phyloP scores from a whole-genome alignment of 2,113 vertebrate species.

The Phasianus colchicus region DNA sequence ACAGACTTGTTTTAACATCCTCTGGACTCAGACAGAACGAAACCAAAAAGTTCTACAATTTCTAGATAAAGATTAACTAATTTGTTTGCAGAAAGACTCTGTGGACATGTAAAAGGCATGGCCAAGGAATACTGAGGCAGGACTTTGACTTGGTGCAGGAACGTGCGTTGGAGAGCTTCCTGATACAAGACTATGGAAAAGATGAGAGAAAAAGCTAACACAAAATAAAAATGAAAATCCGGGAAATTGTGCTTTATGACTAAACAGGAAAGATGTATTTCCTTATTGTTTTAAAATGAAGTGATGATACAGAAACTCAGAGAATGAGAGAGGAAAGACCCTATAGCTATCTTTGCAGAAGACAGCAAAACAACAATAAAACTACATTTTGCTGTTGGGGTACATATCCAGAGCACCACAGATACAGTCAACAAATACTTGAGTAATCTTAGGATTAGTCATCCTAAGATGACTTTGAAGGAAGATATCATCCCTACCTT shows the following conservation, averaged over 20 bases:
- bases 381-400: background rate
- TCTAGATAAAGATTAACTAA: background rate
- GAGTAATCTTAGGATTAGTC: background rate
- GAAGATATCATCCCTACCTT: background rate
- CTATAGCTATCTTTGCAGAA: background rate
- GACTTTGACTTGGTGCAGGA: background rate
- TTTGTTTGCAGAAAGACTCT: slow-evolving; percentile 37
- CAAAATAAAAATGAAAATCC: background rate
- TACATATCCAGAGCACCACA: background rate
- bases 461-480: background rate
- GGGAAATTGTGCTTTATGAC: background rate
- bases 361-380: background rate
- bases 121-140: slow-evolving; percentile 25
- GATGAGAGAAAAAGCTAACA: background rate
- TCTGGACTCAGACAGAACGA: background rate
- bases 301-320: background rate
- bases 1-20: background rate
- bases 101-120: background rate
- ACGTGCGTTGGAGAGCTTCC: background rate
- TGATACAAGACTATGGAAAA: background rate
- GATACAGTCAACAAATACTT: background rate
- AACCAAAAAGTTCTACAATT: background rate
- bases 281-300: background rate
- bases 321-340: background rate
- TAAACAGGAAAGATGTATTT: background rate